These are phyloP conservation scores for Gymnocheta viridis DNA, from an alignment of 2,888 invertebrate genomes.

Conservation along the genomic window DNA sequence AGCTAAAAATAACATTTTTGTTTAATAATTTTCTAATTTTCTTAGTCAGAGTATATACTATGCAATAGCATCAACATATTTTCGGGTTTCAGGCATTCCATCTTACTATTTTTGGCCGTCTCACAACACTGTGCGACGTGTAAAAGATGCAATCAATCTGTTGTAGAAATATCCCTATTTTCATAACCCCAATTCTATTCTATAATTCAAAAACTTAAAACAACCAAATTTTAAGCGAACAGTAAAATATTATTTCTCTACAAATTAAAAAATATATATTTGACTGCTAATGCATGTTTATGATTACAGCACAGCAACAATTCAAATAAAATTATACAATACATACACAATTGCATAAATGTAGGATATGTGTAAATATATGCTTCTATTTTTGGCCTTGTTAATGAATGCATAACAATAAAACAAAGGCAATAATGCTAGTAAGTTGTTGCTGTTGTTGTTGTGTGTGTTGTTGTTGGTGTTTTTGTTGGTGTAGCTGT, in stretches of 20 bases:
- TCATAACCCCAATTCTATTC: no score
- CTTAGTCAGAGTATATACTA: no score
- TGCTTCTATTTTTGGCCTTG: conserved; percentile 38
- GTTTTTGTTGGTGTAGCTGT: not conserved
- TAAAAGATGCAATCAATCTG: no score
- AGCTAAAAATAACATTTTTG: no score
- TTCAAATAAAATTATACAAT: conserved; percentile 36
- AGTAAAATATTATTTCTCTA: not conserved
- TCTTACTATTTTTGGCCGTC: no score
- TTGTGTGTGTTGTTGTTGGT: not conserved
- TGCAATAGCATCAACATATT: no score
- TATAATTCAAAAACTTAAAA: not conserved
- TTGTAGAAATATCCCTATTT: no score
- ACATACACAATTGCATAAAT: not conserved
- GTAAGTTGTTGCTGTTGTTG: not conserved
- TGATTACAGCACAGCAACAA: conserved; percentile 7
- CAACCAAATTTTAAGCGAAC: not conserved
- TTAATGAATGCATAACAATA: conserved; percentile 68
- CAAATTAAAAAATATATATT: not conserved
- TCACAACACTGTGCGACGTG: no score
- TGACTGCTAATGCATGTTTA: conserved; percentile 18
- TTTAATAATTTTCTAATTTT: no score
- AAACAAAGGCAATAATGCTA: conserved; percentile 65
- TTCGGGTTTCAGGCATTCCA: no score
- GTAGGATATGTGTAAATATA: not conserved